Evolutionary conservation across 2,888 invertebrate species (phyloP), one percentile per base, ranked within the genome.

Genomic region (Ophion ellenae): DNA sequence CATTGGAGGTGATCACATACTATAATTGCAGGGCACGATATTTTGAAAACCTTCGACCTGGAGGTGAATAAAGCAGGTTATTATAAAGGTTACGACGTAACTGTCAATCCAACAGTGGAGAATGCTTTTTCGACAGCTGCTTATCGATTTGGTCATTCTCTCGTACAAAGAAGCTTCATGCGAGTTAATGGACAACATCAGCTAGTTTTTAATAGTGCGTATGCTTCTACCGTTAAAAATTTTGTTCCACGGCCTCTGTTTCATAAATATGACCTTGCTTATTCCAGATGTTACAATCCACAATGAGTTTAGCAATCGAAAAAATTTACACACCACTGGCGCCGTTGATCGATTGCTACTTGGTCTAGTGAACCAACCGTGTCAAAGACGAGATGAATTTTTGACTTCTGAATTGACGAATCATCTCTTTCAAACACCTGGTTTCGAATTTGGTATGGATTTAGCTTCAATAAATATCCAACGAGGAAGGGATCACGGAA

Each of bases 381-480:
- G 97, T 0, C 97, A 97, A 88, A 96, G 96, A 89, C 95, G 98
- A 0, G 98, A 98, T 92, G 97, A 98, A 91, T 97, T 97, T 92
- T 97, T 98, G 76, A 96, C 96, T 0, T 96, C 96, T 10, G 97
- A 98, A 91, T 94, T 98, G 20, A 98, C 98, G 7, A 97, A 97
- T 92, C 97, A 97, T 91, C 95, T 98, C 0, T 98, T 98, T 91
- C 97, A 97, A 95, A 96, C 97, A 0, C 94, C 95, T 20, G 93
- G 94, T 11, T 96, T 96, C 84, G 95, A 96, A 32, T 97, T 97
- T 89, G 97, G 98, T 0, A 96, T 98, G 95, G 98, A 98, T 92
- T 94, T 98, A 83, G 97, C 98, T 0, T 97, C 98, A 0, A 96
- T 98, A 78, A 98, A 98, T 90, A 97, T 98, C 59, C 98, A 98